Base-by-base conservation (phyloP, 2,888 invertebrate species). In the Troilus luridus region DNA sequence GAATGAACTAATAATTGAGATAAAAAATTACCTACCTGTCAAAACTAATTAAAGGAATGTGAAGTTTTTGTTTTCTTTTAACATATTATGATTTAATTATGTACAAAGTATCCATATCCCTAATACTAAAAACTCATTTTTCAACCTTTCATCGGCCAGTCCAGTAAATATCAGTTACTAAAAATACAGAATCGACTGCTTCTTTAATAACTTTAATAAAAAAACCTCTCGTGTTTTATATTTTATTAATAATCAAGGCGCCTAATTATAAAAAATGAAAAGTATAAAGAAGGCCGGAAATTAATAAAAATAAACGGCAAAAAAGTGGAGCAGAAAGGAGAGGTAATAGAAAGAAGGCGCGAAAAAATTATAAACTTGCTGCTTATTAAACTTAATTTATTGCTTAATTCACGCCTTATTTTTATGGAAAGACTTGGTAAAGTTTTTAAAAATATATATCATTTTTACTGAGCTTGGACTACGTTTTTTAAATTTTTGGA, bases 241-340 rank as follows among this genome's bases (percentile, higher is more conserved):
- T 41, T 77, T 77, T 77, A 77, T 41, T 27, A 41, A 41, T 77
- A 77, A 77, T 77, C 27, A 41, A 77, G 41, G 2, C 67, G 24
- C 41, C 19, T 77, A 77, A 77, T 77, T 41, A 77, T 77, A 17
- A 77, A 77, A 77, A 77, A 77, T 77, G 72, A 19, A 77, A 64
- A 77, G 72, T 41, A 41, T 17, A 77, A 77, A 41, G 72, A 41
- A 27, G 72, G 8, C 72, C 27, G 72, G 72, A 77, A 77, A 77
- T 77, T 77, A 77, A 41, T 77, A 77, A 77, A 41, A 21, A 41
- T 77, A 77, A 77, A 77, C 27, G 72, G 72, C n/a, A 77, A 41
- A 77, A 41, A 41, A 9, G 11, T 27, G 0, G 17, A 19, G 41
- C 10, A 2, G 27, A 6, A 14, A 14, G 27, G 2, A 21, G 7